These are phyloP conservation scores for Vannuccia rotundouncinata DNA, from an alignment of 2,888 invertebrate genomes.

Conservation along the genomic window DNA sequence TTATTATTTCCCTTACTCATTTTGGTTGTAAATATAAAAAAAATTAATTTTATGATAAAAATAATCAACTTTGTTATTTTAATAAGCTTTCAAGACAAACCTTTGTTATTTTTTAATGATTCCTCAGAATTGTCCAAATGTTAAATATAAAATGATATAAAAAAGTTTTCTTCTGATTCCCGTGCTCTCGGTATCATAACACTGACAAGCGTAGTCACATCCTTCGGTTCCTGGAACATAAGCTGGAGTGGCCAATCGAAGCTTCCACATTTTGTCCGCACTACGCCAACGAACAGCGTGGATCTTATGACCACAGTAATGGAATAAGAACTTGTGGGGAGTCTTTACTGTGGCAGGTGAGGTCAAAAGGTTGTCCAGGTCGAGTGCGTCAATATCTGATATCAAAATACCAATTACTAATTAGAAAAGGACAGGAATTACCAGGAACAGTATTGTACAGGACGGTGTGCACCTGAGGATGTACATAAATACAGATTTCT, in stretches of 20 bases:
- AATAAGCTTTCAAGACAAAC: too few relatives aligned
- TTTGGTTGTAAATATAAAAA: too few relatives aligned
- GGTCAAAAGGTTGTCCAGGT: neutral
- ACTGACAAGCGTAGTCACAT: conserved; percentile 49
- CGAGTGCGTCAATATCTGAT: conserved; percentile 33
- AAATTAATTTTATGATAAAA: too few relatives aligned
- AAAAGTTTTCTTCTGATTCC: neutral
- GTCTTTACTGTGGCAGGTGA: neutral
- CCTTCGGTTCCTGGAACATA: conserved; percentile 46
- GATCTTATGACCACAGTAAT: neutral
- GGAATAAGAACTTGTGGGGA: conserved; percentile 8
- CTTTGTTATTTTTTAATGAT: too few relatives aligned
- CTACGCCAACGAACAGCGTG: conserved; percentile 19
- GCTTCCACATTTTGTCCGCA: conserved; percentile 49
- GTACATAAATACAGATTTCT: too few relatives aligned
- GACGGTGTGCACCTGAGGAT: conserved; percentile 65
- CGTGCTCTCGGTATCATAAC: conserved; percentile 41
- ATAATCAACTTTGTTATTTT: too few relatives aligned
- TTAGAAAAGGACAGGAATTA: conserved; percentile 58
- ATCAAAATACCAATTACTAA: conserved; percentile 59
- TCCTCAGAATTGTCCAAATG: too few relatives aligned
- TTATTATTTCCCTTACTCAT: too few relatives aligned
- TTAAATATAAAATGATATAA: too few relatives aligned
- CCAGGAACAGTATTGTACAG: conserved; percentile 60
- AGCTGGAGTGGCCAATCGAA: conserved; percentile 49